Conservation (phyloP, 2,797 vertebrate genomes). For the Sorex maritimensis region DNA sequence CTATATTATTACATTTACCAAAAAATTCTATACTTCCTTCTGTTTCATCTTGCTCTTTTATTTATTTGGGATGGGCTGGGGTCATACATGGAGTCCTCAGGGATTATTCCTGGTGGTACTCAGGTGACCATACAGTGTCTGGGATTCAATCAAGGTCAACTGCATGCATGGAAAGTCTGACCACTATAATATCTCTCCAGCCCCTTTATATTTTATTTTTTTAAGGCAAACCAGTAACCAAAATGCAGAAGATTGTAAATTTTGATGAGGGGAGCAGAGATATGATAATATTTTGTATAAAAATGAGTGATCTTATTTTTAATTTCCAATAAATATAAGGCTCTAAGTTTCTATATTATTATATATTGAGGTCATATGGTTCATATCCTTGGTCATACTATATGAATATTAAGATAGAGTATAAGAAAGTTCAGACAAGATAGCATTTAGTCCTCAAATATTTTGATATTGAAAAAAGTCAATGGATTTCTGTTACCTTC, state of each 20-base stretch:
- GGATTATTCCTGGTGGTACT: too few species aligned
- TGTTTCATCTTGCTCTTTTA: slow-evolving; percentile 40
- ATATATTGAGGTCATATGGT: not conserved
- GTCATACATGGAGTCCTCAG: too few species aligned
- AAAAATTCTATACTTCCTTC: not conserved
- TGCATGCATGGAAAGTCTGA: not conserved
- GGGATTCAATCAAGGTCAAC: not conserved
- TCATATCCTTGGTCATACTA: slow-evolving; percentile 42
- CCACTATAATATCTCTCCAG: not conserved
- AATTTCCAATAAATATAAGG: not conserved
- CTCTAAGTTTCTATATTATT: not conserved
- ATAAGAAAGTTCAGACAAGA: not conserved
- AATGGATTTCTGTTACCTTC: slow-evolving; percentile 34
- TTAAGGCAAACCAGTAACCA: slow-evolving; percentile 1
- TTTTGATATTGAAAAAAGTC: not conserved
- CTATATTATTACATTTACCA: not conserved
- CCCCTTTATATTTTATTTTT: not conserved
- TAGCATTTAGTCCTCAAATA: not conserved
- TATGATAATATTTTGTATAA: not conserved
- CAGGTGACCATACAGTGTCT: not conserved
- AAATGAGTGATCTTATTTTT: not conserved
- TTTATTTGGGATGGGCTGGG: not conserved
- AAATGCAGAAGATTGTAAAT: not conserved
- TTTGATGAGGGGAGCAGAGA: not conserved
- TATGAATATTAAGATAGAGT: not conserved